Base-by-base conservation (phyloP, 2,113 vertebrate genomes). In the Trogon melanurus region DNA sequence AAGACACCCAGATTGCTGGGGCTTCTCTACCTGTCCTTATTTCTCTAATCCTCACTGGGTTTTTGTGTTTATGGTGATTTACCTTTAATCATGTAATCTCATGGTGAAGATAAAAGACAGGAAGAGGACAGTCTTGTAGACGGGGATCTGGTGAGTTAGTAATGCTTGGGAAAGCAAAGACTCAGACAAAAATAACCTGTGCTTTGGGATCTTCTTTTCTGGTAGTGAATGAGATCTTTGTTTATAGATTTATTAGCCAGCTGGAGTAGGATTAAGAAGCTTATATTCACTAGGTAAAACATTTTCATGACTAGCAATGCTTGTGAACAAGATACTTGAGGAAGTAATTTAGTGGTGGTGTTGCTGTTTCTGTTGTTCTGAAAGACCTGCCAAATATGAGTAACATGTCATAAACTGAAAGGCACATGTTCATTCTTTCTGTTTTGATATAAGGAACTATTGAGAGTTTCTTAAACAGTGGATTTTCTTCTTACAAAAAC, bases 401-500 rank as follows among this genome's bases (percentile, higher is more conserved):
- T 79, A 87, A 64, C 72, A 34, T 89, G 54, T 75, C 72, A 30
- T 73, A 58, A 62, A 32, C 45, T 94, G 57, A 92, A 91, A 94
- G 75, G 79, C 64, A 76, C 48, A 58, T 76, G 70, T 93, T 89
- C 13, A 91, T 83, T 76, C 90, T 67, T 64, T 89, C 9, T 93
- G 34, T 85, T 47, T 88, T 73, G 30, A 26, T 93, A 64, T 51
- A 66, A 57, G 82, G 69, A 92, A n/a, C 10, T 30, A 36, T 30
- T 57, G 72, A 94, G 29, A 67, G 50, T 89, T 93, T 95, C 50
- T 94, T 92, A 95, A 44, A 23, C 75, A 91, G 53, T 27, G 45
- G n/a, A 95, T 71, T 85, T 97, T 95, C 76, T 93, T 95, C 67
- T 90, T 47, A 91, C 38, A 16, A 53, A 75, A 75, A 80, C 76